Conservation (phyloP, 2,888 invertebrate genomes). For the Phasia obesa region DNA sequence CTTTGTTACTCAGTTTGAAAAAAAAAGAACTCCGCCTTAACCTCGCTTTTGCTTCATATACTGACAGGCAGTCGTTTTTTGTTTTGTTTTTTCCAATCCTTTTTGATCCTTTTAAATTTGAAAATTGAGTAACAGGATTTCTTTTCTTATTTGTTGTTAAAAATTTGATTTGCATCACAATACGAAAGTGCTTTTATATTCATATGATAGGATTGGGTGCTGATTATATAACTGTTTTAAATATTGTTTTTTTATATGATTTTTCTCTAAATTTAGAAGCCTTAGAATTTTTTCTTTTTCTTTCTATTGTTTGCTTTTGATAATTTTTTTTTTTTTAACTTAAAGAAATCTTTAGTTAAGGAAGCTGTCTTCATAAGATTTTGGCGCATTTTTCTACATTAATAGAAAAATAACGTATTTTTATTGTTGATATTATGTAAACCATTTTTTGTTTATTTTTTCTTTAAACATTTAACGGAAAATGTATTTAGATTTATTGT, state of each 20-base stretch:
- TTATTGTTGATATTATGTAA: background rate
- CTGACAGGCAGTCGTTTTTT: background rate
- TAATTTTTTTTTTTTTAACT: conserved; percentile 57
- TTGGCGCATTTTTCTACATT: conserved; percentile 53
- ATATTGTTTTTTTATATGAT: background rate
- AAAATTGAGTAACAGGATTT: conserved; percentile 54
- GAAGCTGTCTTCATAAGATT: conserved; percentile 62
- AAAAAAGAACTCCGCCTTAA: conserved; percentile 61
- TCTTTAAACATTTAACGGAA: conserved; percentile 29
- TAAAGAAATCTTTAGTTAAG: conserved; percentile 55
- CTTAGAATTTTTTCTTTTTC: conserved; percentile 18
- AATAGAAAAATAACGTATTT: conserved; percentile 60
- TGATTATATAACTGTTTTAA: conserved; percentile 45
- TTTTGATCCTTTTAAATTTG: conserved; percentile 38
- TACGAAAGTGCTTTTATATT: conserved; percentile 62
- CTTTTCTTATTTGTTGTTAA: conserved; percentile 25
- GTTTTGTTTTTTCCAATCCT: conserved; percentile 1
- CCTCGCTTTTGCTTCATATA: conserved; percentile 23
- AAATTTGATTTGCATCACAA: conserved; percentile 58
- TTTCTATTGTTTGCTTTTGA: conserved; percentile 42
- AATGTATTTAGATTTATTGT: conserved; percentile 1
- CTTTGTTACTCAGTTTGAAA: background rate
- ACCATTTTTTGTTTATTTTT: background rate
- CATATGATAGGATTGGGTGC: conserved; percentile 57
- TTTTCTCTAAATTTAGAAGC: conserved; percentile 2